Base-by-base conservation (phyloP, 1,140 invertebrate species). In the Chionoecetes opilio region DNA sequence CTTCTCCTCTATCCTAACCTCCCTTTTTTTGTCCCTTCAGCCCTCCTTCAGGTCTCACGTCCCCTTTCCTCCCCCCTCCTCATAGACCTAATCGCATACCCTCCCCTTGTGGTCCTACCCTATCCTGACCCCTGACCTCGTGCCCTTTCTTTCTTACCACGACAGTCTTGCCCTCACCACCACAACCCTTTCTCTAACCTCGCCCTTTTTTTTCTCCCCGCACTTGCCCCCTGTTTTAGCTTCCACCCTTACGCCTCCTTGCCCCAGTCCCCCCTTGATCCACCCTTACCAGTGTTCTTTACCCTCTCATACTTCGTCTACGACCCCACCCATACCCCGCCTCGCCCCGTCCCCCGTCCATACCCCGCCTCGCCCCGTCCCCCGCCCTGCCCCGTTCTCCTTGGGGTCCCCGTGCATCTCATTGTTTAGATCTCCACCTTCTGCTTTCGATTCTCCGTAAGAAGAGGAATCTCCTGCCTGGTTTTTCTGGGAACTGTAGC, bases 391-490 rank as follows among this genome's bases (percentile, higher is more conserved):
- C 92, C 37, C 92, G 31, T 3, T 26, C 34, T 5, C 11, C 82
- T 84, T 3, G 17, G 0, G 75, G 29, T 75, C n/a, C 63, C n/a
- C 21, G 63, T 75, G 63, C 63, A 75, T 17, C 63, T 75, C 63
- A 75, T 75, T 75, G 63, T 75, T 75, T 75, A 75, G 63, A 75
- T 75, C 63, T 75, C 63, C 63, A 75, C 63, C 63, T 75, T 75
- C 63, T 75, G 63, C 63, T 75, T 75, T 75, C 63, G 26, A 75
- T 75, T 75, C 63, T 75, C 63, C 26, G 63, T 75, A 75, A 75
- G 63, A 75, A 63, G 63, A 75, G 63, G 63, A 75, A 75, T 75
- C 63, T 75, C 63, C 63, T 26, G 21, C 6, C 21, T 26, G 63
- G 63, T 11, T 75, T n/a, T 75, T 75, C 63, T 75, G 63, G 63